Evolutionary conservation across 2,797 vertebrate species (phyloP).

Genomic region (Sebastes minor): DNA sequence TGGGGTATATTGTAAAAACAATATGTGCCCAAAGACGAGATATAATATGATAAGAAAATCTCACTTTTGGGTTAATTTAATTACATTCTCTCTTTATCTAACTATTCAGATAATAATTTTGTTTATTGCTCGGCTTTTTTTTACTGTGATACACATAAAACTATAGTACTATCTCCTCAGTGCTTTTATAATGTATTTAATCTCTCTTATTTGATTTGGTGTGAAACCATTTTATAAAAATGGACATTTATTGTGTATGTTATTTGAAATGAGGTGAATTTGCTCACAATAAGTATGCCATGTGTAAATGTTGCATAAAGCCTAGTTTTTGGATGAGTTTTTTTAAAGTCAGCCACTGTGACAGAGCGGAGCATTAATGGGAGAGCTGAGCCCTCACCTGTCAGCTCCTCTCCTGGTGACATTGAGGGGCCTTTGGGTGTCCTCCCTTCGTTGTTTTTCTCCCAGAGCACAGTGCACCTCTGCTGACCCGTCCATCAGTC

Average conservation of each 20-base stretch:
- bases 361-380: neutral
- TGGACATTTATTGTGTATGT: neutral
- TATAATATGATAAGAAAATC: no score
- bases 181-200: neutral
- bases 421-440: neutral
- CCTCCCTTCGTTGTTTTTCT: neutral
- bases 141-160: neutral
- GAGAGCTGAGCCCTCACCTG: constrained; percentile 15
- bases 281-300: neutral
- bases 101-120: neutral
- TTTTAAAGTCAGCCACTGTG: neutral
- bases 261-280: neutral
- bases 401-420: constrained; percentile 32
- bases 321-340: neutral
- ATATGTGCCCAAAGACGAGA: no score
- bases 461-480: neutral
- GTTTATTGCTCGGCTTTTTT: neutral
- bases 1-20: no score
- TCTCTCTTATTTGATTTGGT: neutral
- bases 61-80: neutral
- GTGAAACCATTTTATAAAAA: neutral
- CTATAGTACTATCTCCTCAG: neutral
- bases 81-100: neutral
- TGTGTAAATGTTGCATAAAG: neutral
- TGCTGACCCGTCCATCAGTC: constrained; percentile 25